phyloP scores from a whole-genome alignment of 2,888 invertebrate genomes.

The Meta bourneti region DNA sequence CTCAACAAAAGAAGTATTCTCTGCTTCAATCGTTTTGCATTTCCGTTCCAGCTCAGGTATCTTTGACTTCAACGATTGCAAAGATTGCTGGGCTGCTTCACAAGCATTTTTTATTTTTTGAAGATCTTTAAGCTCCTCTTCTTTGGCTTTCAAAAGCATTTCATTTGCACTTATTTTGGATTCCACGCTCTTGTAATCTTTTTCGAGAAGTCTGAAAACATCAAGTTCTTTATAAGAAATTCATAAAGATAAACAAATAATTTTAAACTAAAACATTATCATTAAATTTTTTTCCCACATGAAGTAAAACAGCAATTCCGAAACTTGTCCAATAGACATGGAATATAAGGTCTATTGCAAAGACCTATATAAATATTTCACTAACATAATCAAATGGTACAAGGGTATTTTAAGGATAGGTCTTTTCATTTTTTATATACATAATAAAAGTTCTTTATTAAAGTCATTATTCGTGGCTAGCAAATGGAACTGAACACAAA shows the following conservation, averaged over 20 bases:
- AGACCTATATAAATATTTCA: no score
- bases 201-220: conserved; percentile 36
- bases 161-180: conserved; percentile 15
- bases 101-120: conserved; percentile 28
- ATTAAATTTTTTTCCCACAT: not conserved
- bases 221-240: not conserved
- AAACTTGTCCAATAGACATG: no score
- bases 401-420: no score
- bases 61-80: conserved; percentile 19
- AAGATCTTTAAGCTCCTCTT: conserved; percentile 54
- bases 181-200: conserved; percentile 45
- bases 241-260: not conserved
- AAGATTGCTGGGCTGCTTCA: conserved; percentile 9
- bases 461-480: no score
- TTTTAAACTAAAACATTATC: no score
- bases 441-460: no score
- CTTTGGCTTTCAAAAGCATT: conserved; percentile 2
- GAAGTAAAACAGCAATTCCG: no score
- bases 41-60: conserved; percentile 34
- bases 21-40: not conserved
- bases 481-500: no score
- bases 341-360: no score
- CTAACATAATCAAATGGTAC: no score
- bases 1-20: conserved; percentile 27
- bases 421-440: no score